These are phyloP conservation scores for Rhynchonema sp. DNA, from an alignment of 2,888 invertebrate species.

Conservation along the genomic window DNA sequence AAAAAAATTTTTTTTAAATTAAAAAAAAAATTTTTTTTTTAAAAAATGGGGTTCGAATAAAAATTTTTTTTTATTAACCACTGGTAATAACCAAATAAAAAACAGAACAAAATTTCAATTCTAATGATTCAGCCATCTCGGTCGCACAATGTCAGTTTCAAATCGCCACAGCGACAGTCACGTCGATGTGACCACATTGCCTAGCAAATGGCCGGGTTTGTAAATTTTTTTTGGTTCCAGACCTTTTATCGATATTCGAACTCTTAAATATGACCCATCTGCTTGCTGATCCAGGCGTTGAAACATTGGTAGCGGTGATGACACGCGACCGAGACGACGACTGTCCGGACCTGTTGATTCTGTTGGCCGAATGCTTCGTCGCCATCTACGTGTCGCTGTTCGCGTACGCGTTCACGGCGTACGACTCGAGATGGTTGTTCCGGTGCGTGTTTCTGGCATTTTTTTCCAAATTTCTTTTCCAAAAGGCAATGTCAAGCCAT, in stretches of 20 bases:
- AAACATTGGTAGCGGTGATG: conserved; percentile 67
- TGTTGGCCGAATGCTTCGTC: conserved; percentile 77
- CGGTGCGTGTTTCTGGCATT: neutral
- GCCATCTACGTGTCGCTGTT: conserved; percentile 68
- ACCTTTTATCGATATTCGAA: too few relatives aligned
- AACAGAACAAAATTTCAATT: too few relatives aligned
- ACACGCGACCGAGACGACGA: conserved; percentile 84
- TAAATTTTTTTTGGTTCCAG: neutral
- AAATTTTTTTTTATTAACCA: too few relatives aligned
- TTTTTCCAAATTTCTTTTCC: neutral
- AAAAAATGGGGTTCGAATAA: too few relatives aligned
- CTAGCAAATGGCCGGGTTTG: conserved; percentile 44
- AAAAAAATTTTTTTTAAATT: too few relatives aligned
- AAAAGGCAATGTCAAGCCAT: too few relatives aligned
- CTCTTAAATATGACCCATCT: too few relatives aligned
- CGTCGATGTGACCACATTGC: conserved; percentile 18
- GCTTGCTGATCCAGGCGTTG: conserved; percentile 51
- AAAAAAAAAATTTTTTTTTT: too few relatives aligned
- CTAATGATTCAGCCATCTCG: neutral
- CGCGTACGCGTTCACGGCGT: conserved; percentile 72
- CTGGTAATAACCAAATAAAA: too few relatives aligned
- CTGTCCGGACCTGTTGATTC: conserved; percentile 63
- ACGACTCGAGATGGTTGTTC: conserved; percentile 67
- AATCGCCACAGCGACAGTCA: neutral
- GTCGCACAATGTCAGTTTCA: neutral